Evolutionary conservation across 2,888 invertebrate genomes (phyloP), one percentile per base, ranked within the genome.

Genomic region (Meloe dianella): DNA sequence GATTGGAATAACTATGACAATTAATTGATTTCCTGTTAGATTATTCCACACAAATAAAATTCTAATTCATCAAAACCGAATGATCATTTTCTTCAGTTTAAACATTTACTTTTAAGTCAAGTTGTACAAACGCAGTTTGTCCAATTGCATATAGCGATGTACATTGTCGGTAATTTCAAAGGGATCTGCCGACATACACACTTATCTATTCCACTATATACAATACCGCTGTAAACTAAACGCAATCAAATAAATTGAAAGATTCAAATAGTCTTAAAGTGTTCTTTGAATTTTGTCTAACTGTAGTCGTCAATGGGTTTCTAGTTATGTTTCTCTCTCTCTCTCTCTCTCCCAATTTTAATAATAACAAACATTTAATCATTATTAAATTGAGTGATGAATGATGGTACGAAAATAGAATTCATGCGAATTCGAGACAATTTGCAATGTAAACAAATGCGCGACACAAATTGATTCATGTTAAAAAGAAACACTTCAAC

Each of bases 81-180:
- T 32, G 32, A 7, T 32, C 1, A n/a, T n/a, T n/a, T n/a, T n/a
- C n/a, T n/a, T n/a, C n/a, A n/a, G n/a, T n/a, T n/a, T n/a, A n/a
- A n/a, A n/a, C n/a, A n/a, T n/a, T n/a, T n/a, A n/a, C n/a, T n/a
- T n/a, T n/a, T n/a, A n/a, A n/a, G n/a, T n/a, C n/a, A n/a, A n/a
- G n/a, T n/a, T n/a, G n/a, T n/a, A n/a, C n/a, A n/a, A n/a, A n/a
- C n/a, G n/a, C n/a, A n/a, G n/a, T n/a, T n/a, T n/a, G n/a, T n/a
- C n/a, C n/a, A n/a, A n/a, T n/a, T n/a, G n/a, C n/a, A n/a, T n/a
- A n/a, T n/a, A n/a, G n/a, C n/a, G n/a, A n/a, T 20, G 47, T 20
- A 47, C 9, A 47, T 47, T 20, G 47, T 47, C 47, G 47, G 47
- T 22, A 47, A 47, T 47, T 47, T 47, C 47, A 47, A 47, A 47